A percentile compares a stretch with the other conserved stretches of the same genome.
These are phyloP conservation scores for Homalodisca vitripennis DNA, from an alignment of 1,140 invertebrate species.

Conservation along the genomic window DNA sequence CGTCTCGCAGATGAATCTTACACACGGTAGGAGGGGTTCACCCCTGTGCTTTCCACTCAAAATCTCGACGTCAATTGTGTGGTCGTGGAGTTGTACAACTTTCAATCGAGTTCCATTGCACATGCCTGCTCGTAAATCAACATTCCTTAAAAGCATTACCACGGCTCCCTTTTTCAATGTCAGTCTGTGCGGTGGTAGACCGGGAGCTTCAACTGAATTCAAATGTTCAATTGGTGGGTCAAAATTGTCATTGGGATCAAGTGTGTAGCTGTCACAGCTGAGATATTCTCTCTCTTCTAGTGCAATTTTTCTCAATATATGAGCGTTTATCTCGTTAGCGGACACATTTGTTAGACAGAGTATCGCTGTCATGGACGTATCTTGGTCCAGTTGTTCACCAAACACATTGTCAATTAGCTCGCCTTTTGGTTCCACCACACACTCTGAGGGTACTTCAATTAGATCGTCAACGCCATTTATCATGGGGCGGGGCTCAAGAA, in stretches of 20 bases:
- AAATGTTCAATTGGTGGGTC: background rate
- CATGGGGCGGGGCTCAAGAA: background rate
- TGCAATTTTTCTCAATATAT: background rate
- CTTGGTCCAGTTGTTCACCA: background rate
- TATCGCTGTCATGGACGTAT: background rate
- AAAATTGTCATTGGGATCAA: background rate
- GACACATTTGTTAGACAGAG: background rate
- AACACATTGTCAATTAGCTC: background rate
- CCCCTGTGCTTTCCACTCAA: background rate
- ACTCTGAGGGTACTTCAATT: background rate
- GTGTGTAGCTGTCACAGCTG: background rate
- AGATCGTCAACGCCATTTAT: background rate
- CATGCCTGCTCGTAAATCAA: background rate
- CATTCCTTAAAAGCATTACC: background rate
- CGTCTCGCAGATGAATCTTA: background rate
- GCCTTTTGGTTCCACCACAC: background rate
- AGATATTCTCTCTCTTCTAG: background rate
- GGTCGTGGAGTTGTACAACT: background rate
- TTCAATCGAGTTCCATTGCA: background rate
- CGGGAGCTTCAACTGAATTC: background rate
- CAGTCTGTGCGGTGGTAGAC: background rate
- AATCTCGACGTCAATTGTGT: background rate
- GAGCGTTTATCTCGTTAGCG: background rate
- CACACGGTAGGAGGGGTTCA: background rate
- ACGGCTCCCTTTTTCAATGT: background rate